Conservation (phyloP, 2,888 invertebrate species). For the Bursaphelenchus okinawaensis region DNA sequence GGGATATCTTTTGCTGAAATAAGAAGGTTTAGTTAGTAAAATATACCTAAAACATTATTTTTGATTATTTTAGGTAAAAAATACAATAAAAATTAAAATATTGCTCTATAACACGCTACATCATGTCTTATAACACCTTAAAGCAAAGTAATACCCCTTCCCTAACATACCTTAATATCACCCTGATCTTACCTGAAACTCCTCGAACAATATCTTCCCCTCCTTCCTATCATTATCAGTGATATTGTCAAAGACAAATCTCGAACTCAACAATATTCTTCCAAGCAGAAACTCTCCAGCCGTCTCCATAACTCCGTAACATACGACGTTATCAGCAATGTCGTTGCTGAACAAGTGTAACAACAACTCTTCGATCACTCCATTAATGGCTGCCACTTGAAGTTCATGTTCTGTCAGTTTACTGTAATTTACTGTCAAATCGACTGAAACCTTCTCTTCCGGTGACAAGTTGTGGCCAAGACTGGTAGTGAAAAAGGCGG, state of each 20-base stretch:
- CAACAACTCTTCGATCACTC: background rate
- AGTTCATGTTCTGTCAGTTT: background rate
- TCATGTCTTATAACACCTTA: too few species aligned
- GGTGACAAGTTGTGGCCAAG: background rate
- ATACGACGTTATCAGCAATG: background rate
- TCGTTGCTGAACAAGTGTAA: background rate
- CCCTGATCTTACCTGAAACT: background rate
- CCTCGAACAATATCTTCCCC: background rate
- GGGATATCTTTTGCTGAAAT: background rate
- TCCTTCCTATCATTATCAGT: background rate
- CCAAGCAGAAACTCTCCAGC: background rate
- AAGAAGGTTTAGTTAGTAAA: too few species aligned
- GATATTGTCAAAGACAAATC: background rate
- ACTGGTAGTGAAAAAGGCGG: background rate
- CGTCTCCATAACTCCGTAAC: background rate
- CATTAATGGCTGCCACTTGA: background rate
- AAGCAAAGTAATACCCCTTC: too few species aligned
- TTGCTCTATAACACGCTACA: background rate
- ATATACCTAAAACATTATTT: too few species aligned
- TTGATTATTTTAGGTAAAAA: too few species aligned
- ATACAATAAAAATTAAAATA: background rate
- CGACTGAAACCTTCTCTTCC: background rate
- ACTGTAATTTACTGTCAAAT: background rate
- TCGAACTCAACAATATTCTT: background rate
- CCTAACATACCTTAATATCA: too few species aligned